Evolutionary conservation across 1,140 invertebrate genomes (phyloP), one percentile per base, ranked within the genome.

Genomic region (Bombus terrestris): DNA sequence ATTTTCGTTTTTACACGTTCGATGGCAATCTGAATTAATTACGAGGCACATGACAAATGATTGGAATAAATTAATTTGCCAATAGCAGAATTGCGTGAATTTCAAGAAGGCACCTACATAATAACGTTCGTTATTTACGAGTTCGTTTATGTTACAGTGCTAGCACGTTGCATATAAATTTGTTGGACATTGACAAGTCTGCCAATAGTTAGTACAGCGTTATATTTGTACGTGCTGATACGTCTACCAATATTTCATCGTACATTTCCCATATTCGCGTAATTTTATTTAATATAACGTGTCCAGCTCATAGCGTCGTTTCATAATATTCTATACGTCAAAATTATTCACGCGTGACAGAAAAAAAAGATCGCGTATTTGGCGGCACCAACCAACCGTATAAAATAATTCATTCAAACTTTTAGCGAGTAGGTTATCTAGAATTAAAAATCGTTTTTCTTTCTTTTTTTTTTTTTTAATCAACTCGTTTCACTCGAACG

Each of bases 181-280:
- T n/a, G 37, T 72, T n/a, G 39, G 39, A 72, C 35, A 72, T 72
- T 41, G 69, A 72, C 69, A 72, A n/a, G 39, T 41, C 35, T 41
- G 69, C 39, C 69, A 41, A 72, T 72, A 72, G 69, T 41, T 72
- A n/a, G 13, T 15, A 12, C 69, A 41, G 28, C 13, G 28, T 72
- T 72, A 41, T n/a, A 72, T 72, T 72, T 41, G 39, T 15, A 18
- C 39, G 22, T 1, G 10, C 69, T 15, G 25, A 69, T 39, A 69
- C 69, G 39, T 41, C 41, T n/a, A n/a, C 39, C 69, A 28, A 72
- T 72, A 72, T 72, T 72, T 41, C 69, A 41, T 41, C 69, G 35
- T 35, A 41, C 69, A n/a, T 72, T 32, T 28, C 37, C 37, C 68
- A 13, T n/a, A 25, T 41, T 37, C 25, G 25, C 3, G 39, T 41